Evolutionary conservation across 2,888 invertebrate genomes (phyloP).

Genomic region (Cataglyphis albicans): DNA sequence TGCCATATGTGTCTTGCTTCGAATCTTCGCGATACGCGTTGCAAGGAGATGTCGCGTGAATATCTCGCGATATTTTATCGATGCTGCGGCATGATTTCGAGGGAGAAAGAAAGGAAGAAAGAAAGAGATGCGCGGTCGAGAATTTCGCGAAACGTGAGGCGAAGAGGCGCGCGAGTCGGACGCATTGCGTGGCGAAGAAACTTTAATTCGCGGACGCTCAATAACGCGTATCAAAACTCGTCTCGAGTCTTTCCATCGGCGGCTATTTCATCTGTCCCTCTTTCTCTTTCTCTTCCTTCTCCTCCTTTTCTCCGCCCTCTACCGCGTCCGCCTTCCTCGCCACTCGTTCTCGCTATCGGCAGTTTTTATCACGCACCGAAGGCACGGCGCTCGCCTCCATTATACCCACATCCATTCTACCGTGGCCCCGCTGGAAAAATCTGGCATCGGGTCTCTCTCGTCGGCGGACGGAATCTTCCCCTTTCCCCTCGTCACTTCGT

Average conservation of each 20-base stretch:
- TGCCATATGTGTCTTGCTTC: not conserved
- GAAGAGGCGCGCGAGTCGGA: slow-evolving; percentile 36
- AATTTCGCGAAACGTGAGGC: slow-evolving; percentile 46
- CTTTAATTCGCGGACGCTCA: slow-evolving; percentile 76
- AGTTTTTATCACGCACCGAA: slow-evolving; percentile 77
- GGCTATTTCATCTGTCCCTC: slow-evolving; percentile 51
- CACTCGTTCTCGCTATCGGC: slow-evolving; percentile 70
- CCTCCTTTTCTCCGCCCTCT: slow-evolving; percentile 19
- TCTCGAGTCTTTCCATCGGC: slow-evolving; percentile 69
- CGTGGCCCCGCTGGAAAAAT: slow-evolving; percentile 74
- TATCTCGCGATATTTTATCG: slow-evolving; percentile 42
- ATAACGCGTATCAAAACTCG: slow-evolving; percentile 77
- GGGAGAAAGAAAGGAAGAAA: not conserved
- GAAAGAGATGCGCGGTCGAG: slow-evolving; percentile 10
- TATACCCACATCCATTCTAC: slow-evolving; percentile 77
- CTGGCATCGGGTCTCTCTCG: slow-evolving; percentile 71
- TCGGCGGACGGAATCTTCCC: slow-evolving; percentile 64
- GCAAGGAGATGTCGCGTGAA: not conserved
- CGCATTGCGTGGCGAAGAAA: slow-evolving; percentile 63
- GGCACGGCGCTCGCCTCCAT: slow-evolving; percentile 77
- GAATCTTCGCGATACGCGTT: slow-evolving; percentile 14
- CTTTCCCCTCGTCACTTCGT: slow-evolving; percentile 11
- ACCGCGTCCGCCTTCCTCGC: slow-evolving; percentile 23
- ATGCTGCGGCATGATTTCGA: not conserved
- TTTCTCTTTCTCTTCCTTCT: slow-evolving; percentile 11